Base-by-base conservation (phyloP, 2,113 vertebrate species). In the Argyrosomus japonicus region DNA sequence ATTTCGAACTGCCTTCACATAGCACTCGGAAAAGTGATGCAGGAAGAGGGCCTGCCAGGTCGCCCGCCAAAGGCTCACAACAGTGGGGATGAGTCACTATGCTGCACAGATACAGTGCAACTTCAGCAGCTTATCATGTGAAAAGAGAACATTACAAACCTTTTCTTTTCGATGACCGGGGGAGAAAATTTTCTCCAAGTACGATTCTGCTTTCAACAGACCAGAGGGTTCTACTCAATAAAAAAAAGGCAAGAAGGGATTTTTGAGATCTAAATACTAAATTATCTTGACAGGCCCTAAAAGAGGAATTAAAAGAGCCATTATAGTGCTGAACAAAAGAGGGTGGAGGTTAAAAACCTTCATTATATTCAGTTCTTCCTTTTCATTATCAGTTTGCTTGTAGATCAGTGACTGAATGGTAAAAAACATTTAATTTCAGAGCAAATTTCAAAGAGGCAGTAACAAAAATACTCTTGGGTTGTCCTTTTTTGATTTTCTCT, bases 401-500 rank as follows among this genome's bases (percentile, higher is more conserved):
- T 36, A 68, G 51, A 54, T 82, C 77, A 76, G 4, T 12, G 60
- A 40, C 1, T 73, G 54, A 74, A 75, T 53, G 60, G 45, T 19
- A 5, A 53, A 79, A 88, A 88, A 87, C 79, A 85, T 82, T 87
- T 79, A 21, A 87, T 85, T 88, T 76, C 76, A 60, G 54, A 77
- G n/a, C 13, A 79, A 50, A 77, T 82, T 80, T 88, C 54, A 65
- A 32, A 76, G 40, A 75, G 83, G 86, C 69, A 75, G 68, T 61
- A 63, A 50, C 61, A 62, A 51, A 25, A 82, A 75, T 40, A 85
- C 69, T 86, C 68, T 69, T 15, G 50, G 61, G 73, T 40, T 50
- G 87, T 62, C 87, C 86, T 88, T 83, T 82, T 78, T 77, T 79
- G 82, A 88, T 87, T 87, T 84, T 65, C 56, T 51, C 61, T 45